A percentile compares a stretch with the other conserved stretches of the same genome.
Evolutionary conservation across 2,113 vertebrate genomes (phyloP).

Genomic region (Leucopsar rothschildi): DNA sequence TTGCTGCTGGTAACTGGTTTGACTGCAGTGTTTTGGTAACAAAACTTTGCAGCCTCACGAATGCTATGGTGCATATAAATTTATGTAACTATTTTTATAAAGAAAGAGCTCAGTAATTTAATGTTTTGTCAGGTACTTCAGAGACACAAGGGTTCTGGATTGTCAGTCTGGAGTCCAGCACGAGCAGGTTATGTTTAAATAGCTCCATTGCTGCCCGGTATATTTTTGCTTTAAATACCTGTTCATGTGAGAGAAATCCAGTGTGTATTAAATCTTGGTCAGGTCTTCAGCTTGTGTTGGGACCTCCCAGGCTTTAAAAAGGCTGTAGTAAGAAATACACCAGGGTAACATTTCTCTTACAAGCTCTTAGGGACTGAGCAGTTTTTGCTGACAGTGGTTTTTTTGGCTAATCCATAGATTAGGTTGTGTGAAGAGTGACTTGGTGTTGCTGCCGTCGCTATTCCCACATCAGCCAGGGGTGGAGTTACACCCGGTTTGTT

Average conservation of each 20-base stretch:
- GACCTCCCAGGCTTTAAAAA: background rate
- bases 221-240: background rate
- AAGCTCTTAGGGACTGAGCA: background rate
- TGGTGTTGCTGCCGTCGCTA: background rate
- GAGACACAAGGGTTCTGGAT: background rate
- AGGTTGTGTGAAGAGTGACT: slow-evolving; percentile 30
- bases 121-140: background rate
- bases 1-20: background rate
- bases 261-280: background rate
- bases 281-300: background rate
- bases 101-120: accelerated
- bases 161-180: background rate
- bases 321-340: background rate
- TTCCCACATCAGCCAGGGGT: slow-evolving; percentile 49
- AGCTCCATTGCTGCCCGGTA: background rate
- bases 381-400: background rate
- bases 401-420: slow-evolving; percentile 10
- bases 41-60: background rate
- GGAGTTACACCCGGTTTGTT: slow-evolving; percentile 26
- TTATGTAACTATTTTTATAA: background rate
- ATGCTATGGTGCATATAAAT: background rate
- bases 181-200: background rate
- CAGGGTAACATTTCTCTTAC: background rate
- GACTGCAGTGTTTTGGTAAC: background rate
- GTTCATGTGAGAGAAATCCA: background rate